Base-by-base conservation (phyloP, 2,888 invertebrate species). In the Epinotia nisella region DNA sequence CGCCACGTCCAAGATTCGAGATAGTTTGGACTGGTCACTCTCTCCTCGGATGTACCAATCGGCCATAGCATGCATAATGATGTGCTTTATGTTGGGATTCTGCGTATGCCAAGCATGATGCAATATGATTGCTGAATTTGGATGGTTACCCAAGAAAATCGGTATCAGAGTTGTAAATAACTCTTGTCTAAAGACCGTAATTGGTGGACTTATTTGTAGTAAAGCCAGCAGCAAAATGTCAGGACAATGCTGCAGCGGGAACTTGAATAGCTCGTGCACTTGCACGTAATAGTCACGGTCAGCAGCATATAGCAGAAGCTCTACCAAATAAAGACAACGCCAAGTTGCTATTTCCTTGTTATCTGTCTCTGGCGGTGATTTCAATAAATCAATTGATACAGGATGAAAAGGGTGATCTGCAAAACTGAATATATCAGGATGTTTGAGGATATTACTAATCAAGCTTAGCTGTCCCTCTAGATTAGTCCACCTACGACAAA, bases 31-130 rank as follows among this genome's bases (percentile, higher is more conserved):
- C 88, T 99, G 99, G 89, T 99, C 99, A 83, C 97, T 96, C 83
- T 99, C 98, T 39, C 96, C 98, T 77, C 96, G 95, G 78, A 97
- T 95, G 90, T 99, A 99, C 98, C 99, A 99, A 78, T 99, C 98
- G 0, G 98, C 98, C 99, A 99, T 99, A 1, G 98, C 96, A 82
- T 98, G 98, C 97, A 99, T 98, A 75, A 99, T 96, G 74, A 97
- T 96, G 2, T 96, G 96, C 78, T 97, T 96, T 68, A 97, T 95
- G 77, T 94, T 95, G 19, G 94, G 95, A 79, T 95, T 95, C 82
- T 96, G 96, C 68, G 96, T 95, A 86, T 98, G 98, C 99, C 99
- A 99, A 3, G 98, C 98, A 85, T 98, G 97, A 89, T 99, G 98
- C 70, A 99, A 93, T 76, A 99, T 97, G n/a, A 98, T 97, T 35